Evolutionary conservation across 2,888 invertebrate genomes (phyloP), one percentile per base, ranked within the genome.

Genomic region (Temnothorax unifasciatus): DNA sequence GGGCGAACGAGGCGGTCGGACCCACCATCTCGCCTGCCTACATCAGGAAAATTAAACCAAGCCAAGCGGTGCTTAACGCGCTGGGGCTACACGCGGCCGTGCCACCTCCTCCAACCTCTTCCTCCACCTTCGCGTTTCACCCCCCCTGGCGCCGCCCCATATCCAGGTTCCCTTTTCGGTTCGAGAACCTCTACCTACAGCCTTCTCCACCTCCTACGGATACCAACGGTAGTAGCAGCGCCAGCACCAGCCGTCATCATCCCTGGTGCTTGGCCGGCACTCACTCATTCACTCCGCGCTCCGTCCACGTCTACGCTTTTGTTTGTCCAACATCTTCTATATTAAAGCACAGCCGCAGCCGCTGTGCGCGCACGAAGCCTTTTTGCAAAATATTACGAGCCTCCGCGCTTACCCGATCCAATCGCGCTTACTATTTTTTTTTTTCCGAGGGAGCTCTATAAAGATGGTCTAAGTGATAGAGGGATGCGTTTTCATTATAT

Each of bases 31-130:
- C 91, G 93, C 91, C 92, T 92, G 94, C 93, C 94, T 94, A 94
- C 94, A 94, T 94, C 94, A 94, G 94, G 94, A 94, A 94, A 95
- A 94, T 95, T 95, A 94, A 95, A 95, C 93, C 94, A 94, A 95
- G 93, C 94, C 94, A 94, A 94, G 94, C 94, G 94, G 92, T 93
- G 94, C 92, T 94, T 94, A 94, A 94, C 94, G 91, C 92, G 93
- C 91, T 93, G 92, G 92, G 92, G 92, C 93, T 92, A 93, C 92
- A 91, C 90, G 89, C 90, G 89, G 88, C 86, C 87, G 88, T 88
- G 87, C 90, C 87, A 88, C 86, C 89, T 74, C 86, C 89, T 88
- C 90, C 90, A 87, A 86, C 86, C 87, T 85, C 87, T 90, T 81
- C 87, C 86, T 86, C 88, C 85, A 82, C 88, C 86, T 61, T 83